phyloP scores from a whole-genome alignment of 1,140 invertebrate species.

The Caenorhabditis remanei region DNA sequence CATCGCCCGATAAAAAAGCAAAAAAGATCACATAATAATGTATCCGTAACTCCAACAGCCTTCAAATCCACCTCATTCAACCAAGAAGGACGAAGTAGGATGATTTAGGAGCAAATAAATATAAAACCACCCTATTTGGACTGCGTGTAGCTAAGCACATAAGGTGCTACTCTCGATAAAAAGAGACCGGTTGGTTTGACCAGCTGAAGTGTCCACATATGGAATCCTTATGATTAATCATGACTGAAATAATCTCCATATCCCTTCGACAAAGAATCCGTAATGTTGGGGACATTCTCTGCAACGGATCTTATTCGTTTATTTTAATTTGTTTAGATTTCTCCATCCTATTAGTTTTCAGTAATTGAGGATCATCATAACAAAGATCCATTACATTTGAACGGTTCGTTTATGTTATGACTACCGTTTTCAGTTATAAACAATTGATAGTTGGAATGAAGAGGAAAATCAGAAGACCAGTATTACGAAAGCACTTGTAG shows the following conservation, averaged over 20 bases:
- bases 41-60: too few species aligned
- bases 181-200: constrained; percentile 20
- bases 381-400: too few species aligned
- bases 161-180: constrained; percentile 4
- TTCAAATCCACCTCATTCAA: not conserved
- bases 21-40: too few species aligned
- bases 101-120: constrained; percentile 5
- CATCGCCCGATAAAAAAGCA: not conserved
- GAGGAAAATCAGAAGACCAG: too few species aligned
- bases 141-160: constrained; percentile 31
- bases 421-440: too few species aligned
- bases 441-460: too few species aligned
- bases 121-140: constrained; percentile 9
- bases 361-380: too few species aligned
- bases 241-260: not conserved
- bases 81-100: not conserved
- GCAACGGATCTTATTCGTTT: too few species aligned
- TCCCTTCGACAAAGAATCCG: not conserved
- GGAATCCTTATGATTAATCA: not conserved
- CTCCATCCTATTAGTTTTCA: too few species aligned
- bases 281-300: not conserved
- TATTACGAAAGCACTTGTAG: too few species aligned
- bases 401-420: too few species aligned
- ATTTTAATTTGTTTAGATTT: too few species aligned
- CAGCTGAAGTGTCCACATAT: constrained; percentile 37